phyloP scores from a whole-genome alignment of 1,140 invertebrate genomes.

The Lepidurus arcticus region DNA sequence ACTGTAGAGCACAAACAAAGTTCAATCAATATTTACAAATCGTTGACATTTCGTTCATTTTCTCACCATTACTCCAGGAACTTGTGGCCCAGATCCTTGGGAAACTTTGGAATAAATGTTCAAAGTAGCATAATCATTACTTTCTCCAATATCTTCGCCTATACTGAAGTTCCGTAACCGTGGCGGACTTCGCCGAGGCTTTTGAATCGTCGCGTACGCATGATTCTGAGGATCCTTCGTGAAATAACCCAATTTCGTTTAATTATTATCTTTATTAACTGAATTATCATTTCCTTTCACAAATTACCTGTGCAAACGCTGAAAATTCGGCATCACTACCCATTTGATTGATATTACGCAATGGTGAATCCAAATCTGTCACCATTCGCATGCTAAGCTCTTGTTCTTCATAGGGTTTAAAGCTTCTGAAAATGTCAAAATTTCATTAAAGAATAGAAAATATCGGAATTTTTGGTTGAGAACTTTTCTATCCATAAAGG shows the following conservation, averaged over 20 bases:
- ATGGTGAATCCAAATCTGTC: slow-evolving; percentile 34
- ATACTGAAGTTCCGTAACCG: slow-evolving; percentile 43
- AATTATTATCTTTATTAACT: slow-evolving; percentile 18
- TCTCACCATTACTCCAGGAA: slow-evolving; percentile 36
- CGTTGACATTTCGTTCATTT: neutral
- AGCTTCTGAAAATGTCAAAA: slow-evolving; percentile 54
- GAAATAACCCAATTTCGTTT: neutral
- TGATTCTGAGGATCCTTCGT: slow-evolving; percentile 48
- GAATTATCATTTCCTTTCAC: neutral
- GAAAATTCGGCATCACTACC: slow-evolving; percentile 37
- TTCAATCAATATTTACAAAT: neutral
- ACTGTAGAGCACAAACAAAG: neutral
- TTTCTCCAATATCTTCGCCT: slow-evolving; percentile 47
- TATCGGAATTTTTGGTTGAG: slow-evolving; percentile 42
- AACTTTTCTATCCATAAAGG: slow-evolving; percentile 87
- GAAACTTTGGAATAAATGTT: slow-evolving; percentile 33
- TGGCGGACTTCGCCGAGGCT: slow-evolving; percentile 51
- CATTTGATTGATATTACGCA: slow-evolving; percentile 27
- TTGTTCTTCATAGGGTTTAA: slow-evolving; percentile 85
- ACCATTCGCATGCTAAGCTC: slow-evolving; percentile 83
- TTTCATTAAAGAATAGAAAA: slow-evolving; percentile 33
- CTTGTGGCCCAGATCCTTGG: slow-evolving; percentile 34
- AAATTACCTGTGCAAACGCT: slow-evolving; percentile 35
- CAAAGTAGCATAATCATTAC: slow-evolving; percentile 61
- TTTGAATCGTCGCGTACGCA: slow-evolving; percentile 80